These are phyloP conservation scores for Rhombomys opimus DNA, from an alignment of 2,113 vertebrate species.

Conservation along the genomic window DNA sequence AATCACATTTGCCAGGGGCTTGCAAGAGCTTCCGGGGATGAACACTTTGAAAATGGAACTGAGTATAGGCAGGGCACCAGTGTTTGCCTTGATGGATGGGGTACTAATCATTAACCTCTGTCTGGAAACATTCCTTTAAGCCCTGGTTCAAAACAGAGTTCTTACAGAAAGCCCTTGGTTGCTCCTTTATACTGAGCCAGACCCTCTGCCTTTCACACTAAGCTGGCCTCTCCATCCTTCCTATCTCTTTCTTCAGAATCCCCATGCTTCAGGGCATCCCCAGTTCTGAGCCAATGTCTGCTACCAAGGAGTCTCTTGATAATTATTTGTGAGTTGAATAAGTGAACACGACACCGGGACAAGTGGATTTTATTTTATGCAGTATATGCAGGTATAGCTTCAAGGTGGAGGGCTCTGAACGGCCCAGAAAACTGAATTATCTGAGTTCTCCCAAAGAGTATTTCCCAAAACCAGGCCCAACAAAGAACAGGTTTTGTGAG, in stretches of 20 bases:
- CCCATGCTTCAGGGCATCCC: background rate
- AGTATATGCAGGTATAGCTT: background rate
- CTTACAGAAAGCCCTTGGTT: background rate
- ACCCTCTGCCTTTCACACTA: too few relatives aligned
- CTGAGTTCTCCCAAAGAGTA: background rate
- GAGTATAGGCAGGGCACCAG: background rate
- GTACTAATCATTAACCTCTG: background rate
- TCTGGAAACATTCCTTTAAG: background rate
- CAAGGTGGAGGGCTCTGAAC: background rate
- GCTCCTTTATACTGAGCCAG: background rate
- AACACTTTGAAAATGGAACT: background rate
- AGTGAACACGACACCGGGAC: background rate
- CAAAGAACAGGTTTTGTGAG: background rate
- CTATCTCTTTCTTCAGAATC: background rate
- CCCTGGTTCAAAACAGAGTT: background rate
- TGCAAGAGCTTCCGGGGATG: background rate
- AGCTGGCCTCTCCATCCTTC: background rate
- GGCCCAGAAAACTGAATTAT: conserved; percentile 21
- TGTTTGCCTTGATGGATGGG: background rate
- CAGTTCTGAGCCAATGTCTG: background rate
- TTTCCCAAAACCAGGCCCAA: background rate
- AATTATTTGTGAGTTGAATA: background rate
- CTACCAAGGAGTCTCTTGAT: fast-evolving
- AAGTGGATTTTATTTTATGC: background rate
- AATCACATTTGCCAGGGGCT: background rate